phyloP scores from a whole-genome alignment of 1,140 invertebrate species.

The Aphelinus certus region DNA sequence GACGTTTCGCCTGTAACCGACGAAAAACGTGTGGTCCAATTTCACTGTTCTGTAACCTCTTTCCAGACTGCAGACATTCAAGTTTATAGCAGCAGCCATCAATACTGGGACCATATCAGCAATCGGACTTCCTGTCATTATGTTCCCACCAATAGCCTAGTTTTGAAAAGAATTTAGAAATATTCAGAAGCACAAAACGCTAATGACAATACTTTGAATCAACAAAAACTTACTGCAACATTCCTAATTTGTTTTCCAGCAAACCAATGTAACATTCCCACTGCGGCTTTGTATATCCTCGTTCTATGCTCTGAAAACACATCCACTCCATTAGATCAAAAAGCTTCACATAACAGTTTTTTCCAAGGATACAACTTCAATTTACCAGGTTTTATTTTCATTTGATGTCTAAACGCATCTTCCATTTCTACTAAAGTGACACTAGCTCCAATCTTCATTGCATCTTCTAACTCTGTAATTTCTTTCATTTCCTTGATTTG shows the following conservation, averaged over 20 bases:
- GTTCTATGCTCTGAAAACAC: conserved; percentile 68
- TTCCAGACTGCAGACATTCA: conserved; percentile 62
- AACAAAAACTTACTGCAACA: conserved; percentile 69
- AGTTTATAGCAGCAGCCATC: conserved; percentile 74
- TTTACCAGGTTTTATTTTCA: conserved; percentile 67
- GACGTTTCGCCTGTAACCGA: conserved; percentile 84
- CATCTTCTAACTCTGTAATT: conserved; percentile 67
- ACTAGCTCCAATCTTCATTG: conserved; percentile 80
- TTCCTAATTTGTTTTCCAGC: conserved; percentile 94
- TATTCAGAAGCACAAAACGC: neutral
- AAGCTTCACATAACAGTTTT: too few relatives aligned
- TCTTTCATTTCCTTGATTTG: conserved; percentile 76
- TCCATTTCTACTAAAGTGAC: conserved; percentile 82
- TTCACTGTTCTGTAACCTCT: conserved; percentile 70
- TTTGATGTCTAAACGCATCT: conserved; percentile 68
- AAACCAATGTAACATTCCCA: conserved; percentile 93
- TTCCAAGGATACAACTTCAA: neutral
- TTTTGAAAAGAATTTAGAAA: neutral
- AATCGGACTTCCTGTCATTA: conserved; percentile 94
- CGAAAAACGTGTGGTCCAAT: conserved; percentile 89
- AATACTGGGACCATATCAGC: conserved; percentile 94
- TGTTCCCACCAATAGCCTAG: conserved; percentile 88
- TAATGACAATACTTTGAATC: neutral
- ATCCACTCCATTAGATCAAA: too few relatives aligned
- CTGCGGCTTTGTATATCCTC: conserved; percentile 77